phyloP scores from a whole-genome alignment of 2,113 vertebrate genomes.

The Anhinga rufa region DNA sequence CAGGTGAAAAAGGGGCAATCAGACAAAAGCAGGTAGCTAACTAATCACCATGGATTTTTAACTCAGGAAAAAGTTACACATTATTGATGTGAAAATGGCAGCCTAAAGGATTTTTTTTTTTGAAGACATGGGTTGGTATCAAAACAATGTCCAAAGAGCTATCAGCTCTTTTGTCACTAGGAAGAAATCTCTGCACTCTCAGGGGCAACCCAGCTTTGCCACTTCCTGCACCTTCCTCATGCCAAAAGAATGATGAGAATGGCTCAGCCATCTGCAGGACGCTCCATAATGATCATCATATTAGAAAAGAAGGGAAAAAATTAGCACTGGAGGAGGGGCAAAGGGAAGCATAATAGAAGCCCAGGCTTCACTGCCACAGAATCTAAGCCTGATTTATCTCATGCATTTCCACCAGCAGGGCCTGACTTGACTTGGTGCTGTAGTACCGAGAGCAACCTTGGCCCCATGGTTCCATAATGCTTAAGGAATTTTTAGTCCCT shows the following conservation, averaged over 20 bases:
- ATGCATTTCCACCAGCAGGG: accelerated
- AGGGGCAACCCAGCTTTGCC: not conserved
- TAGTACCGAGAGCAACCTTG: not conserved
- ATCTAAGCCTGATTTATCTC: not conserved
- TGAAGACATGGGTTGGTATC: not conserved
- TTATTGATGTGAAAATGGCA: not conserved
- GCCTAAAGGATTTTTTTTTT: not conserved
- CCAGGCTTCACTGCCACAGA: not conserved
- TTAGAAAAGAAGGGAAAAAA: not conserved
- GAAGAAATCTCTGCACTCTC: not conserved
- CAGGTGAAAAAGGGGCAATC: not conserved
- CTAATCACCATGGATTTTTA: not conserved
- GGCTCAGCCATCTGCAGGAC: not conserved
- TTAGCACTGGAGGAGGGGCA: not conserved
- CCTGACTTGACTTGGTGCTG: not conserved
- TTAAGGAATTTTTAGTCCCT: not conserved
- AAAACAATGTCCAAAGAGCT: not conserved
- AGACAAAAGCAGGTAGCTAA: not conserved
- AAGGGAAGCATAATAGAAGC: not conserved
- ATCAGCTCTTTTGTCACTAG: not conserved
- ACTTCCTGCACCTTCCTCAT: accelerated
- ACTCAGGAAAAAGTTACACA: not conserved
- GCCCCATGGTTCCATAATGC: accelerated
- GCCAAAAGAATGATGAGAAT: accelerated
- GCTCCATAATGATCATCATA: not conserved